Evolutionary conservation across 2,113 vertebrate genomes (phyloP), one percentile per base, ranked within the genome.

Genomic region (Lethenteron reissneri): DNA sequence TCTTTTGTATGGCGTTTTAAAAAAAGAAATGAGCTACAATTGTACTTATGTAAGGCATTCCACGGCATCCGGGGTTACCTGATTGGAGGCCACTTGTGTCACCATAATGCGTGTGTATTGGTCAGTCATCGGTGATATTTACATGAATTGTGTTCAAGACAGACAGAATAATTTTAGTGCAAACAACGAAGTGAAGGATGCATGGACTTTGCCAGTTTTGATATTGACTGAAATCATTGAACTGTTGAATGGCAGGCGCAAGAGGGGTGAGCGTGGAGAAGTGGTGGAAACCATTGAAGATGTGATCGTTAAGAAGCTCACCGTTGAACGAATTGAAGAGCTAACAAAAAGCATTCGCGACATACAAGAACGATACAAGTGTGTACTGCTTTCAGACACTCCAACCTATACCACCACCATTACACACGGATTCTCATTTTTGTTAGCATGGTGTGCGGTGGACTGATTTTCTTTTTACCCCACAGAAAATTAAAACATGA

Each of bases 231-330:
- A 41, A 41, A 41, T 7, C 41, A 41, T 41, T 41, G 5, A 41
- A 41, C 41, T 41, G 41, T 41, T 41, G 41, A 41, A 41, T 7
- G 41, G 41, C 74, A 99, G 95, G 74, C 89, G 95, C 76, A 97
- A 99, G 77, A 86, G 95, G 11, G 94, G 95, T 9, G 95, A 99
- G 81, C 92, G 95, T 74, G 95, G 95, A 2, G 92, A 97, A 78
- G 92, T 99, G 76, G 95, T 99, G 0, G 95, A 97, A 83, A 99
- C 95, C 1, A 91, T 96, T 57, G 95, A 99, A 79, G 95, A 99
- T 75, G 92, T 99, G 73, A 99, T 99, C 71, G 95, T 99, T 75
- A 81, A 90, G 69, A 87, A 92, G 78, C 78, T 99, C 74, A 96
- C 91, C 17, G 80, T 89, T 15, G 92, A 99, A 77, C 78, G 92